Conservation (phyloP, 1,140 invertebrate species). For the Pachypeltis micranthus region DNA sequence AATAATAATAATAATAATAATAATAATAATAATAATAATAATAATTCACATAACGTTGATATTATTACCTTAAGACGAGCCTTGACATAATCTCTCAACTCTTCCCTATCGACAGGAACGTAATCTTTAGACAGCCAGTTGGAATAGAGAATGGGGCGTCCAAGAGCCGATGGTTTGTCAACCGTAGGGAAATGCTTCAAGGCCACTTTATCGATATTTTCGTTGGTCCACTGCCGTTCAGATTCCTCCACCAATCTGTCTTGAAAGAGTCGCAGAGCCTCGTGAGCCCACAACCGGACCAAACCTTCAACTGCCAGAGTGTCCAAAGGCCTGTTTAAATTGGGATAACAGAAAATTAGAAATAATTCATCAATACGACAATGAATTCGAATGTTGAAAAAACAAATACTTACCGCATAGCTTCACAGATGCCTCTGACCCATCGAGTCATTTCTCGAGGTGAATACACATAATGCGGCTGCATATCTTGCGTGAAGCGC, state of each 20-base stretch:
- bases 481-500: conserved; percentile 98
- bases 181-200: conserved; percentile 91
- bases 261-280: conserved; percentile 95
- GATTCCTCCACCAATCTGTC: conserved; percentile 86
- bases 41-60: too few relatives aligned
- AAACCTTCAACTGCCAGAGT: conserved; percentile 82
- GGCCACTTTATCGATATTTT: conserved; percentile 90
- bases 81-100: conserved; percentile 90
- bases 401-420: conserved; percentile 50
- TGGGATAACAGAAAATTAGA: conserved; percentile 20
- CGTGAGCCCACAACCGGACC: conserved; percentile 95
- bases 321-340: conserved; percentile 79
- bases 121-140: conserved; percentile 99
- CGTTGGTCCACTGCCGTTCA: conserved; percentile 95
- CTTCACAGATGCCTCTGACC: conserved; percentile 98
- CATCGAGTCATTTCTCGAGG: conserved; percentile 99
- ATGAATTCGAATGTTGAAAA: neutral
- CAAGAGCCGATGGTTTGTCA: conserved; percentile 71
- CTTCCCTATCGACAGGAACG: conserved; percentile 87
- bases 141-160: conserved; percentile 89
- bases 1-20: too few relatives aligned
- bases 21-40: too few relatives aligned
- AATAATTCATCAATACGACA: neutral
- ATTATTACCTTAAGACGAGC: conserved; percentile 88
- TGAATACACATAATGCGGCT: conserved; percentile 99